phyloP scores from a whole-genome alignment of 1,140 invertebrate species.

The Anastrepha obliqua region DNA sequence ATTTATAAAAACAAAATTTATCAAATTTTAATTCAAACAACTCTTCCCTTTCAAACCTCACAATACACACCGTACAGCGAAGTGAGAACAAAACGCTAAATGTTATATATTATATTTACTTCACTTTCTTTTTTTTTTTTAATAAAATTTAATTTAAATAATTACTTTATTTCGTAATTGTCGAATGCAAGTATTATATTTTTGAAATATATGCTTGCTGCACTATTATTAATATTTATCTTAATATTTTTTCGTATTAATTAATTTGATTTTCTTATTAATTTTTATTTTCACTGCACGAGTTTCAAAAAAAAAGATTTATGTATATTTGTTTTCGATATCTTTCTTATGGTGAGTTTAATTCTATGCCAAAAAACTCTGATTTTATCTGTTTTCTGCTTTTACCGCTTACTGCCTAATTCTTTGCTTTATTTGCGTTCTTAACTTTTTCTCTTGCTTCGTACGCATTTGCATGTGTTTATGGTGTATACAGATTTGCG shows the following conservation, averaged over 20 bases:
- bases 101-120: background rate
- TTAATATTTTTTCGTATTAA: background rate
- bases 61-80: background rate
- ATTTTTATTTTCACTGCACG: constrained; percentile 11
- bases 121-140: constrained; percentile 23
- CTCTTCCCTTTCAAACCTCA: background rate
- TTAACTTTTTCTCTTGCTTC: too few species aligned
- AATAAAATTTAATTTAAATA: constrained; percentile 47
- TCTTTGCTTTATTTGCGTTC: background rate
- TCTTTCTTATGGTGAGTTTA: constrained; percentile 28
- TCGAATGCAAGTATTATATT: constrained; percentile 31
- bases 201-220: constrained; percentile 35
- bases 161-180: constrained; percentile 47
- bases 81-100: background rate
- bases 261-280: constrained; percentile 14
- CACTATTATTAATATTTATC: constrained; percentile 35
- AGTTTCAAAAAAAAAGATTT: constrained; percentile 9
- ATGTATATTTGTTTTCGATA: constrained; percentile 11
- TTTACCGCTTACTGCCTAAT: constrained; percentile 2
- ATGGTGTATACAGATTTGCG: background rate
- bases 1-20: too few species aligned
- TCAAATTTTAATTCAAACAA: too few species aligned
- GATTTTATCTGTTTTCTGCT: background rate
- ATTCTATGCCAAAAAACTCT: constrained; percentile 36
- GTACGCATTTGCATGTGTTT: background rate